These are phyloP conservation scores for Diorhabda elongata DNA, from an alignment of 1,140 invertebrate genomes.

Conservation along the genomic window DNA sequence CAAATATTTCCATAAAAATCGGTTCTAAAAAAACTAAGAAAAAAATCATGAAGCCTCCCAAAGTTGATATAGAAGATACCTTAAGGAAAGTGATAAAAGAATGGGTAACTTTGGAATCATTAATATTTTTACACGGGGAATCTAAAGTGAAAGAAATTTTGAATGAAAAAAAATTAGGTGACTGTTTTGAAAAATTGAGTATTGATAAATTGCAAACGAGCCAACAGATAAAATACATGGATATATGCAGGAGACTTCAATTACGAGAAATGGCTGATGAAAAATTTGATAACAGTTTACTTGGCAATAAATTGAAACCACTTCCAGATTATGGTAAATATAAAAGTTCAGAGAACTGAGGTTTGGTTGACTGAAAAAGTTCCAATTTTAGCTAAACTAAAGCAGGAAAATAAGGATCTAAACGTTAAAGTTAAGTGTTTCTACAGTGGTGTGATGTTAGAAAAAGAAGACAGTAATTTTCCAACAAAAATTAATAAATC, in stretches of 20 bases:
- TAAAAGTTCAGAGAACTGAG: background rate
- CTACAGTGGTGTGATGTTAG: slow-evolving; percentile 44
- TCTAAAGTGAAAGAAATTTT: slow-evolving; percentile 54
- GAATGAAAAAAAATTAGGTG: slow-evolving; percentile 52
- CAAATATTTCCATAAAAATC: slow-evolving; percentile 6
- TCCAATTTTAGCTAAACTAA: slow-evolving; percentile 34
- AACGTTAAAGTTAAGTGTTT: slow-evolving; percentile 56
- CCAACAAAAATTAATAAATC: slow-evolving; percentile 30
- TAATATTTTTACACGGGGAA: slow-evolving; percentile 55
- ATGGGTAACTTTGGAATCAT: slow-evolving; percentile 58
- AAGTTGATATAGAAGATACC: slow-evolving; percentile 25
- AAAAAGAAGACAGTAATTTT: slow-evolving; percentile 35
- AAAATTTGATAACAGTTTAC: slow-evolving; percentile 47
- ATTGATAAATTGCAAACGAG: slow-evolving; percentile 30
- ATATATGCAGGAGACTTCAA: slow-evolving; percentile 53
- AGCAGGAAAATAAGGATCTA: slow-evolving; percentile 54
- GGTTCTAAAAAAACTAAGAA: slow-evolving; percentile 19
- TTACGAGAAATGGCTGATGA: slow-evolving; percentile 54
- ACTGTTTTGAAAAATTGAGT: slow-evolving; percentile 52
- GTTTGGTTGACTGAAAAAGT: background rate
- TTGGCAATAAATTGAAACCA: slow-evolving; percentile 49
- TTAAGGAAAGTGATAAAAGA: slow-evolving; percentile 55
- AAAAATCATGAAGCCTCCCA: slow-evolving; percentile 25
- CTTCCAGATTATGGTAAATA: slow-evolving; percentile 53
- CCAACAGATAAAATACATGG: slow-evolving; percentile 50